Evolutionary conservation across 2,888 invertebrate genomes (phyloP).

Genomic region (Matsumyia berberina): DNA sequence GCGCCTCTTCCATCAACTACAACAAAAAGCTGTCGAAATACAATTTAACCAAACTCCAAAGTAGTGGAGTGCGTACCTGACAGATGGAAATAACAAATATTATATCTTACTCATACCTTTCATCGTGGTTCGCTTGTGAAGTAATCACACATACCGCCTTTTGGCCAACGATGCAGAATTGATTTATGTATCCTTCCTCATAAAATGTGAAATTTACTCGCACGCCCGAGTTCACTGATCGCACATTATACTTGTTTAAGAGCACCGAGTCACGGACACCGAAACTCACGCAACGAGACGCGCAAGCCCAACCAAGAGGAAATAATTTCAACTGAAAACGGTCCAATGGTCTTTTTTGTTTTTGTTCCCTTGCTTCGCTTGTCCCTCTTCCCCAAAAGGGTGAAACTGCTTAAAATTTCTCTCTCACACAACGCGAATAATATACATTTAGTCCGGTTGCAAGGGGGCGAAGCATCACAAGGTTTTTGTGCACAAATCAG

Average conservation of each 20-base stretch:
- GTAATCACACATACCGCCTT: slow-evolving; percentile 11
- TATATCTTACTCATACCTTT: background rate
- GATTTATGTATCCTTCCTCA: slow-evolving; percentile 55
- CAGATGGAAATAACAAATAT: too few species aligned
- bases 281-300: slow-evolving; percentile 23
- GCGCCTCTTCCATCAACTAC: too few species aligned
- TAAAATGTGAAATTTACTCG: slow-evolving; percentile 48
- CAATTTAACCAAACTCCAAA: too few species aligned
- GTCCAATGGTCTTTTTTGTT: slow-evolving; percentile 46
- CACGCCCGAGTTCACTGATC: slow-evolving; percentile 38
- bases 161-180: slow-evolving; percentile 54
- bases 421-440: slow-evolving; percentile 30
- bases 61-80: too few species aligned
- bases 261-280: slow-evolving; percentile 53
- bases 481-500: slow-evolving; percentile 61
- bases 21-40: too few species aligned
- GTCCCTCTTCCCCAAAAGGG: slow-evolving; percentile 31
- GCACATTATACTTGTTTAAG: slow-evolving; percentile 19
- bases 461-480: slow-evolving; percentile 43
- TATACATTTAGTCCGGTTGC: slow-evolving; percentile 19
- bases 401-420: slow-evolving; percentile 53
- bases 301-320: slow-evolving; percentile 39
- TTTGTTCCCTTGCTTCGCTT: background rate
- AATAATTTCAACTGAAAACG: slow-evolving; percentile 65
- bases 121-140: slow-evolving; percentile 7